phyloP scores from a whole-genome alignment of 1,140 invertebrate species.

The Paraescarpia echinospica region DNA sequence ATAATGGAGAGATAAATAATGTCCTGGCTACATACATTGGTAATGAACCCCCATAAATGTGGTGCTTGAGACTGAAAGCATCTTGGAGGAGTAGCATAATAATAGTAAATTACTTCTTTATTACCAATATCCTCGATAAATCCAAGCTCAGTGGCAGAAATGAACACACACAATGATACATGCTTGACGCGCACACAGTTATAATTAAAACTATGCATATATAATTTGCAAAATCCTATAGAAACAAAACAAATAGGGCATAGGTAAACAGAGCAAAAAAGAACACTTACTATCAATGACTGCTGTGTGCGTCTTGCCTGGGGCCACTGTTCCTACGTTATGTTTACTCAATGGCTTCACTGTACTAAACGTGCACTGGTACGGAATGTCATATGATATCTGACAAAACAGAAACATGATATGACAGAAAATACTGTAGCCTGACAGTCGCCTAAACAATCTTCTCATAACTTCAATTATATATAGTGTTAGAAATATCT shows the following conservation, averaged over 20 bases:
- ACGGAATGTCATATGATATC: conserved; percentile 52
- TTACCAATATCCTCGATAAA: too few relatives aligned
- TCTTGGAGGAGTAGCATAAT: too few relatives aligned
- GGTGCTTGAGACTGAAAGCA: too few relatives aligned
- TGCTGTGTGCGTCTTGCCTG: conserved; percentile 65
- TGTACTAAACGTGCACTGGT: conserved; percentile 47
- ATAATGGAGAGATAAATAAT: too few relatives aligned
- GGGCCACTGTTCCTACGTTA: conserved; percentile 60
- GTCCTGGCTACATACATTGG: too few relatives aligned
- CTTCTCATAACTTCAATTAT: conserved; percentile 13
- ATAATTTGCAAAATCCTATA: neutral
- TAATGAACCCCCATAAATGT: too few relatives aligned
- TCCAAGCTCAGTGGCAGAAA: too few relatives aligned
- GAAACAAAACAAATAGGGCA: neutral
- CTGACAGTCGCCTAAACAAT: neutral
- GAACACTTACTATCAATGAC: conserved; percentile 60
- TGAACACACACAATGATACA: too few relatives aligned
- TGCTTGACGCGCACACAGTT: too few relatives aligned
- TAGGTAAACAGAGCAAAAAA: neutral
- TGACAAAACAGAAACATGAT: conserved; percentile 20
- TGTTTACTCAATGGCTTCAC: conserved; percentile 51
- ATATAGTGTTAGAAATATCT: neutral
- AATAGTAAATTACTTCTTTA: too few relatives aligned
- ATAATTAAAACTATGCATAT: neutral
- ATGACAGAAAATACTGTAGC: neutral